Base-by-base conservation (phyloP, 2,113 vertebrate genomes). In the Sardina pilchardus region DNA sequence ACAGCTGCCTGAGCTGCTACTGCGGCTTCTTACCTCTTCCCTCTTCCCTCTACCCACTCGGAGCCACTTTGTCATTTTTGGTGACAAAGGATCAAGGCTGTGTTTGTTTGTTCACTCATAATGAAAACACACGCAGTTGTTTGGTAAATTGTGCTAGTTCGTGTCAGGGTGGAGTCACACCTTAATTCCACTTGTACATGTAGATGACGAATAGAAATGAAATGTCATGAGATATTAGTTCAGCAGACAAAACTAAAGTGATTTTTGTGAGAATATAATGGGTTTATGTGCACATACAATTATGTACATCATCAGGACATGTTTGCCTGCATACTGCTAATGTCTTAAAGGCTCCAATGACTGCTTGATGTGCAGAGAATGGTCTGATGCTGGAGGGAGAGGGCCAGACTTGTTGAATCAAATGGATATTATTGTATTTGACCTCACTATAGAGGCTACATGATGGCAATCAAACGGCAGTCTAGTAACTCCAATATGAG, bases 41-140 rank as follows among this genome's bases (percentile, higher is more conserved):
- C 86, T n/a, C n/a, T n/a, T n/a, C n/a, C n/a, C n/a, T n/a, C n/a
- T n/a, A 81, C 83, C 42, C 44, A 50, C 67, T 80, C 83, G 34
- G 80, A 59, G 82, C 82, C 88, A 47, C 71, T 81, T 63, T 4
- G 43, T 78, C 17, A 47, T 12, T 47, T 47, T 82, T 82, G 9
- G 24, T 63, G 43, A 83, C 83, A 26, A 84, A 26, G 47, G 59
- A 59, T 83, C 82, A 42, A 83, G 78, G 48, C 67, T 75, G 67
- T 71, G 63, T 36, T 75, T 71, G 63, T 36, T 75, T 75, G 67
- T 75, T 75, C 26, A 17, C 36, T 75, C 67, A 14, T 75, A 34
- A 75, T 75, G 34, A 83, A 88, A 82, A 90, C 86, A 82, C 87
- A 88, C 84, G 48, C 85, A 47, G 47, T 30, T 75, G 30, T 75